These are phyloP conservation scores for Lasioglossum villosulum DNA, from an alignment of 2,888 invertebrate species.

Conservation along the genomic window DNA sequence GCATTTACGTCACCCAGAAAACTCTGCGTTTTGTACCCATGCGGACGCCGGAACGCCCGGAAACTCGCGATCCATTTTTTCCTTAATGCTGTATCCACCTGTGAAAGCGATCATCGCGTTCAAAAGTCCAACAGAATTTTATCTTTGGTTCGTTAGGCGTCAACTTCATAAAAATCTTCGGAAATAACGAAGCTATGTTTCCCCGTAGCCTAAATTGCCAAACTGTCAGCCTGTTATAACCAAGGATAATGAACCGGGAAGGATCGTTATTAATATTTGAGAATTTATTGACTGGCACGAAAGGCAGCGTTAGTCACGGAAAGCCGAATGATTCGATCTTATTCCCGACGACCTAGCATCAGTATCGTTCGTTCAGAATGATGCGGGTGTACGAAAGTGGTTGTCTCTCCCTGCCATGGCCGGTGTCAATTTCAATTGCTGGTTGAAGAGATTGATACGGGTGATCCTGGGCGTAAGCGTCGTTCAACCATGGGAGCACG, in stretches of 20 bases:
- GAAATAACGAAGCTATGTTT: no score
- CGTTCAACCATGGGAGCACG: slow-evolving; percentile 39
- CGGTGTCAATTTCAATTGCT: slow-evolving; percentile 70
- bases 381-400: slow-evolving; percentile 54
- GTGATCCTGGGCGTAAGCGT: slow-evolving; percentile 52
- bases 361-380: background rate
- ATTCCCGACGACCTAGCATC: slow-evolving; percentile 19
- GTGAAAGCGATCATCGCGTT: background rate
- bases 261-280: slow-evolving; percentile 73
- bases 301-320: slow-evolving; percentile 35
- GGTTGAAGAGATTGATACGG: slow-evolving; percentile 69
- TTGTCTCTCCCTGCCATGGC: background rate
- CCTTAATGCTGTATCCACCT: background rate
- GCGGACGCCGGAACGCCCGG: background rate
- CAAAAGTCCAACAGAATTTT: background rate
- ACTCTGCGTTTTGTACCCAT: slow-evolving; percentile 54
- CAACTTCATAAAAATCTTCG: background rate
- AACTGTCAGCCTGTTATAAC: background rate
- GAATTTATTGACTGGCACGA: slow-evolving; percentile 71
- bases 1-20: slow-evolving; percentile 72
- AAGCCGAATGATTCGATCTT: slow-evolving; percentile 18
- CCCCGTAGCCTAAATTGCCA: no score
- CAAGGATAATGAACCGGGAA: background rate
- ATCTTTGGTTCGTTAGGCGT: background rate
- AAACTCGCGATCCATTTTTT: slow-evolving; percentile 6